Base-by-base conservation (phyloP, 2,888 invertebrate species). In the Mermis nigrescens region DNA sequence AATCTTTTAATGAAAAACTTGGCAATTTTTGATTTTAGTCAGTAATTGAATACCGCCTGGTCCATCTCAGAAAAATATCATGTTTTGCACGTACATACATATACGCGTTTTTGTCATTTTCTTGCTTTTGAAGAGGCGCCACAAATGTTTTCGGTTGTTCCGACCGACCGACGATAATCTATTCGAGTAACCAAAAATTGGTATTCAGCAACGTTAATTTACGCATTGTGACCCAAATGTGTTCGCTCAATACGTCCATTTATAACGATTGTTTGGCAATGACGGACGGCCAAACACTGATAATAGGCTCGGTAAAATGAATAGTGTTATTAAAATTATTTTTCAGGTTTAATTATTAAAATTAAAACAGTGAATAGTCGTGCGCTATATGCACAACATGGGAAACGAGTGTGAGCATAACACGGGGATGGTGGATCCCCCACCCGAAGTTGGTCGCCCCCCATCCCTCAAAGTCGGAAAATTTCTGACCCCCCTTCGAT, bases 81-180 rank as follows among this genome's bases (percentile, higher is more conserved):
- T n/a, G n/a, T n/a, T n/a, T n/a, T n/a, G n/a, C n/a, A n/a, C n/a
- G n/a, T n/a, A n/a, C n/a, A n/a, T n/a, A n/a, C n/a, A n/a, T 7
- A 52, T 7, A 26, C n/a, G 19, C n/a, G n/a, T 52, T 52, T 52
- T 52, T 15, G 27, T n/a, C n/a, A 52, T 7, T 7, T 7, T n/a
- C n/a, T 27, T 27, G 7, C 4, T 2, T 64, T 72, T 29, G 71
- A 73, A n/a, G 32, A 24, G 59, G 54, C 7, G 91, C 91, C 0
- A 88, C 86, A 22, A 95, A 94, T 74, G 92, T 98, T 38, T 98
- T 98, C 77, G 98, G 94, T 27, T 98, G 98, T 74, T 94, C 92
- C 0, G 95, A 98, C 75, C 81, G 95, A 56, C 95, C 95, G 0
- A 94, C 95, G 0, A 95, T 98, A 19, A 94, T 98, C 66, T 98